Percentiles rank a stretch among this genome's conserved stretches.
These are phyloP conservation scores for Agrotis segetum DNA, from an alignment of 2,888 invertebrate genomes.

Conservation along the genomic window DNA sequence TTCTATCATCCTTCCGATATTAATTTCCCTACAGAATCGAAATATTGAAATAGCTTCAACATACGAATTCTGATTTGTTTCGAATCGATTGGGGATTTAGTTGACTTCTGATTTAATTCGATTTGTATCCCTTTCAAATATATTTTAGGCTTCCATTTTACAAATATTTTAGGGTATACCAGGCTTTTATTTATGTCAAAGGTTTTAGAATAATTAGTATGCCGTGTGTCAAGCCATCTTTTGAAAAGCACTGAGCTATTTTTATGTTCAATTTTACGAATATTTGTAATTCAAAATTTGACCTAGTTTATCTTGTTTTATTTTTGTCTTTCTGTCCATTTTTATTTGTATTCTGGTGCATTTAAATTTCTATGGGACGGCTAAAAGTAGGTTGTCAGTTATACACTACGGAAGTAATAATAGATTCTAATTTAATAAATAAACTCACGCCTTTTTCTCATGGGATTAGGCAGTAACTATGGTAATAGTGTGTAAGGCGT, in stretches of 20 bases:
- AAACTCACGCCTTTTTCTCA: no score
- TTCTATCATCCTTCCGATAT: not conserved
- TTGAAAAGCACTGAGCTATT: conserved; percentile 14
- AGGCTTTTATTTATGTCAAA: conserved; percentile 12
- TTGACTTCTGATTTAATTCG: conserved; percentile 42
- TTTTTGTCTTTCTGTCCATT: not conserved
- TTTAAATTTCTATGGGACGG: no score
- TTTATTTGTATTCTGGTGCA: not conserved
- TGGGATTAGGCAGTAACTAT: no score
- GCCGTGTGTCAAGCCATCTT: conserved; percentile 1
- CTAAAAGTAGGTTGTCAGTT: no score
- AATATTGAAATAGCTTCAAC: conserved; percentile 29
- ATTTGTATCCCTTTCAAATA: conserved; percentile 38
- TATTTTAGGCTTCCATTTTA: conserved; percentile 36
- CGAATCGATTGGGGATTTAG: conserved; percentile 43
- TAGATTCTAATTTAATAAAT: no score
- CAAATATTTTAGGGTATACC: conserved; percentile 13
- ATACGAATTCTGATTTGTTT: conserved; percentile 34
- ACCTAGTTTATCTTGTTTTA: conserved; percentile 11
- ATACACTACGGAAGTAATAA: no score
- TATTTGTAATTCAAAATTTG: conserved; percentile 37
- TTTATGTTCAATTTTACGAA: conserved; percentile 23
- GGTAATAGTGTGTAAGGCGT: no score
- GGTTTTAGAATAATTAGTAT: conserved; percentile 34
- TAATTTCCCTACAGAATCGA: not conserved